phyloP scores from a whole-genome alignment of 2,888 invertebrate genomes.

The Cyclophora punctaria region DNA sequence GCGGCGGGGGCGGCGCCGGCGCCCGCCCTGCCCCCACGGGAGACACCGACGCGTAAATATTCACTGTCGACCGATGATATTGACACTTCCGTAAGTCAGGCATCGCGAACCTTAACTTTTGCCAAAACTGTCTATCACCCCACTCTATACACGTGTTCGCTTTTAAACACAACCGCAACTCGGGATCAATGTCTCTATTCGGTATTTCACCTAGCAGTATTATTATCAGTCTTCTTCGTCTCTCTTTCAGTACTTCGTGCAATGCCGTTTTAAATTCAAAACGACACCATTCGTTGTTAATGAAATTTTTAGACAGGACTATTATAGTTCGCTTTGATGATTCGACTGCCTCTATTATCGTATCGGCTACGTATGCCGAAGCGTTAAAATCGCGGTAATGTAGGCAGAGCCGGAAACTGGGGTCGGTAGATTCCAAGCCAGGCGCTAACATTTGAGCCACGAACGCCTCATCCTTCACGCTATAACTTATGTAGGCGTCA shows the following conservation, averaged over 20 bases:
- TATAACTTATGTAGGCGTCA: constrained; percentile 97
- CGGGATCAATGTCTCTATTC: constrained; percentile 91
- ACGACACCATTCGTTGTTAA: constrained; percentile 95
- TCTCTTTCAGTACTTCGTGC: constrained; percentile 91
- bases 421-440: constrained; percentile 87
- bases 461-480: constrained; percentile 93
- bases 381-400: constrained; percentile 94
- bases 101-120: constrained; percentile 93
- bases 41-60: constrained; percentile 81
- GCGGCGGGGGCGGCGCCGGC: constrained; percentile 77
- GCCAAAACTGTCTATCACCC: constrained; percentile 98
- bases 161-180: constrained; percentile 91
- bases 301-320: constrained; percentile 92
- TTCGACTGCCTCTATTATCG: constrained; percentile 93
- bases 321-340: constrained; percentile 92
- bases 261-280: constrained; percentile 96
- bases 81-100: constrained; percentile 84
- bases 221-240: constrained; percentile 90
- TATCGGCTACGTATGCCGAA: constrained; percentile 91
- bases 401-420: constrained; percentile 90
- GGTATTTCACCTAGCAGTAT: constrained; percentile 93
- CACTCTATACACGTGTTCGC: constrained; percentile 94
- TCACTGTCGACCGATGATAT: constrained; percentile 80
- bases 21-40: constrained; percentile 73
- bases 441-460: constrained; percentile 92